Evolutionary conservation across 1,140 invertebrate species (phyloP), one percentile per base, ranked within the genome.

Genomic region (Heliconius congener): DNA sequence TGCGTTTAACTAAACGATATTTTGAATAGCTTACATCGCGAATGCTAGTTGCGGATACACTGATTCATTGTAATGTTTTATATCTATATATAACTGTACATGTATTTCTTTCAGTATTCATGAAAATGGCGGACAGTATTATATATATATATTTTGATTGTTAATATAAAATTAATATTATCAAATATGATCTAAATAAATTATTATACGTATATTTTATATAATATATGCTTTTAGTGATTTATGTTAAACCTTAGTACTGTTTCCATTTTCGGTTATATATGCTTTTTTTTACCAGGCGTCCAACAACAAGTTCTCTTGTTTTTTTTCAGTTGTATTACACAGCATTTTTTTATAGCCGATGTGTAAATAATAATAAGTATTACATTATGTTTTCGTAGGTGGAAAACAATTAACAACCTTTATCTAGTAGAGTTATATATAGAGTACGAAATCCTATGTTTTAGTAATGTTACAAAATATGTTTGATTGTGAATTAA

Each of bases 401-500:
- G 11, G n/a, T 66, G 23, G 23, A 66, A 66, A 66, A 66, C 60
- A n/a, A 57, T 57, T 57, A 13, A 66, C 23, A 66, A 66, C 60
- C 3, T 66, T 30, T 66, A 66, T 66, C 11, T 66, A 66, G 60
- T 16, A 66, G 6, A 23, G 60, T 66, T 42, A 8, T 66, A 75
- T 60, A 46, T 76, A 76, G 75, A 71, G 37, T 50, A 71, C 42
- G 42, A 46, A 71, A 76, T 30, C 23, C 75, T 76, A 46, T 76
- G 75, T 71, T 60, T 73, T 78, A 75, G n/a, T 39, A 57, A 74
- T 74, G 73, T 74, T 74, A 74, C 18, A 50, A 74, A 27, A 74
- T 57, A 75, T 75, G 74, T 75, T 75, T 75, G 55, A 50, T 39
- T 39, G 55, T 75, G 55, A 75, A 75, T 91, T 92, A 66, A 66